Evolutionary conservation across 2,113 vertebrate species (phyloP), one percentile per base, ranked within the genome.

Genomic region (Phalacrocorax brasilianus): DNA sequence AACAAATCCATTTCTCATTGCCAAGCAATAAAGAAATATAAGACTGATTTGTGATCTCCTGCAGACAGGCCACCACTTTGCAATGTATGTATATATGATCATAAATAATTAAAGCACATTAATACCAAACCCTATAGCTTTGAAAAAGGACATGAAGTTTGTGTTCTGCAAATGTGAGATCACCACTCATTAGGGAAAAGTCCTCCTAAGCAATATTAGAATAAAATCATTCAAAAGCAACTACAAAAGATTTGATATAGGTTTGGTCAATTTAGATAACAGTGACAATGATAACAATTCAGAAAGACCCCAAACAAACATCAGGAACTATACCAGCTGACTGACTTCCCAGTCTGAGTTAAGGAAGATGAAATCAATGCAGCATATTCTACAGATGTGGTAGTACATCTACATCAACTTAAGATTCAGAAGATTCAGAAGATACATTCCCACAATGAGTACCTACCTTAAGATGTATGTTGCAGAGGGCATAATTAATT

Each of bases 1-100:
- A 97, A 97, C 95, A 97, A 88, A 96, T 96, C 95, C 95, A 93
- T 96, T 96, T 96, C 96, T 96, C 90, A 96, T 90, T 94, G 95
- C 95, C 86, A 96, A 82, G 70, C 89, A 91, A 95, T 91, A 85
- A 95, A 66, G 95, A 97, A 97, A 93, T 92, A 82, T 47, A 94
- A 92, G 89, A 92, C 28, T 97, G 86, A 92, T 91, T 87, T 89
- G 79, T 87, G 65, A 93, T 91, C 94, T 95, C 92, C 83, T 82
- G 94, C 58, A 95, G 92, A 85, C 77, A 95, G 66, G 94, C 92
- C 94, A 87, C 66, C 86, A 91, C 83, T 92, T 91, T 78, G 80
- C 83, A 91, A 87, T 20, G 63, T 50, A 88, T 55, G 67, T 56
- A 86, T 14, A 83, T 27, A 81, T 38, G 59, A 50, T 30, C 22